These are phyloP conservation scores for Drosophila mettleri DNA, from an alignment of 2,888 invertebrate species.

Conservation along the genomic window DNA sequence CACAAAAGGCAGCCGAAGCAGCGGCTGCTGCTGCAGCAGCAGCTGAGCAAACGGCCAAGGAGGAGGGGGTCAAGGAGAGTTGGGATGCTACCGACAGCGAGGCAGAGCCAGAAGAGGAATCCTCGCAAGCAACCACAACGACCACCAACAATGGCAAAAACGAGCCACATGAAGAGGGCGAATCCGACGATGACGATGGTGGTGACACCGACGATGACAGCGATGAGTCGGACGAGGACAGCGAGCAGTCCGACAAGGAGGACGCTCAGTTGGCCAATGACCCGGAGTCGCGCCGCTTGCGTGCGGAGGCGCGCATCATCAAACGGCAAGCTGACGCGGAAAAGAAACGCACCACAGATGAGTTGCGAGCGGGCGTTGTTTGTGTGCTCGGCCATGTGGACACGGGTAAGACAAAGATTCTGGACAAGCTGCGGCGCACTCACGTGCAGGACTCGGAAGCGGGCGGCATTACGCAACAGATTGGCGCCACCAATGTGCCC, in stretches of 20 bases:
- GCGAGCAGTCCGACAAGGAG: slow-evolving; percentile 75
- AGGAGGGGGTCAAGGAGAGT: slow-evolving; percentile 89
- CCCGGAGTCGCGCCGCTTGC: slow-evolving; percentile 90
- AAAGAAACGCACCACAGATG: slow-evolving; percentile 88
- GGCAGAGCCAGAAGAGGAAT: slow-evolving; percentile 83
- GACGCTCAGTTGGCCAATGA: slow-evolving; percentile 88
- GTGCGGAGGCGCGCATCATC: slow-evolving; percentile 90
- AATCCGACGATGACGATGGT: slow-evolving; percentile 64
- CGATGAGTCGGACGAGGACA: slow-evolving; percentile 65
- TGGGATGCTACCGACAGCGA: slow-evolving; percentile 92
- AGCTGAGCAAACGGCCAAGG: slow-evolving; percentile 57
- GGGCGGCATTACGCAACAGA: slow-evolving; percentile 99
- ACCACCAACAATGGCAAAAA: slow-evolving; percentile 74
- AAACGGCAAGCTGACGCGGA: slow-evolving; percentile 90
- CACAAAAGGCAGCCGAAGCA: slow-evolving; percentile 79
- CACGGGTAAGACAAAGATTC: slow-evolving; percentile 99
- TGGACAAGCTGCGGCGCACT: slow-evolving; percentile 96
- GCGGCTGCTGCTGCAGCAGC: slow-evolving; percentile 63
- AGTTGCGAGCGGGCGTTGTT: slow-evolving; percentile 97
- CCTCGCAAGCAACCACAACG: slow-evolving; percentile 85
- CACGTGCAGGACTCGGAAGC: slow-evolving; percentile 98
- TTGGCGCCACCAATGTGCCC: slow-evolving; percentile 99
- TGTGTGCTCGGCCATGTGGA: slow-evolving; percentile 99
- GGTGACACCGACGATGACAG: slow-evolving; percentile 86
- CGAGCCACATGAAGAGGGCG: slow-evolving; percentile 25